Percentiles rank a stretch among this genome's conserved stretches.
Evolutionary conservation across 1,140 invertebrate genomes (phyloP).

Genomic region (Myzus persicae): DNA sequence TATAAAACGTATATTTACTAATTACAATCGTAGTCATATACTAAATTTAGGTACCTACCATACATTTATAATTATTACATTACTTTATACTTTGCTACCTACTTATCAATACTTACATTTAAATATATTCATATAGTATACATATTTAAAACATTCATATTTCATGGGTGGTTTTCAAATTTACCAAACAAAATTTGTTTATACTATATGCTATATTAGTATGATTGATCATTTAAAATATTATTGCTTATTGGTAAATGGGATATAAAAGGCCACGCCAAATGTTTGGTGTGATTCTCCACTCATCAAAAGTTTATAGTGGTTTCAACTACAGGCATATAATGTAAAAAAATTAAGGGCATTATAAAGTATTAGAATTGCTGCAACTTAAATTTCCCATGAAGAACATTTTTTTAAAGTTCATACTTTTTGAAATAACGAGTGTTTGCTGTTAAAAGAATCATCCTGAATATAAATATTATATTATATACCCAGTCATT

Average conservation of each 20-base stretch:
- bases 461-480: not conserved
- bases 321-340: not conserved
- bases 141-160: not conserved
- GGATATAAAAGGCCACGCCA: not conserved
- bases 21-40: no score
- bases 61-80: not conserved
- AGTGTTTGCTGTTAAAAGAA: not conserved
- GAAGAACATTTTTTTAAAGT: not conserved
- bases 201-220: not conserved
- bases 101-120: not conserved
- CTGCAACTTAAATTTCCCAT: not conserved
- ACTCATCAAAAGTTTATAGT: not conserved
- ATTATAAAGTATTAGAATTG: constrained; percentile 10
- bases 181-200: not conserved
- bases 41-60: no score
- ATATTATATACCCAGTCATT: not conserved
- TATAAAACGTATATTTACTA: not conserved
- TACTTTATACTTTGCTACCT: not conserved
- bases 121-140: not conserved
- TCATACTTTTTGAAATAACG: not conserved
- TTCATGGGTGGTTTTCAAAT: not conserved
- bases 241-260: not conserved
- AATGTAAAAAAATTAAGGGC: not conserved
- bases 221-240: not conserved
- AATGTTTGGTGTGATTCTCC: not conserved